Evolutionary conservation across 2,797 vertebrate genomes (phyloP).

Genomic region (Manis pentadactyla): DNA sequence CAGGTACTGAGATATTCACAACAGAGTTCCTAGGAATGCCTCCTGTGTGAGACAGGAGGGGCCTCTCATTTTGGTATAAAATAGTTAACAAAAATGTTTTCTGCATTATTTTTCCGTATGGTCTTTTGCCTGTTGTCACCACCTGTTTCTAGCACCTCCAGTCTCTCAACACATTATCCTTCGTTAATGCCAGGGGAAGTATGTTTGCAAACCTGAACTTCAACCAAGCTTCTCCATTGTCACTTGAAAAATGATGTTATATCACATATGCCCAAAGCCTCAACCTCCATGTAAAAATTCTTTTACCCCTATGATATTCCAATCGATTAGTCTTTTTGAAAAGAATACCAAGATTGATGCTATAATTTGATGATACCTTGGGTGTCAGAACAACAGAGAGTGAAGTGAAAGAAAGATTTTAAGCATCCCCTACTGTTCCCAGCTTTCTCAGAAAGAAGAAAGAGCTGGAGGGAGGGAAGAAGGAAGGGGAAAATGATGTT

Average conservation of each 20-base stretch:
- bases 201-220: neutral
- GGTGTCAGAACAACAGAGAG: neutral
- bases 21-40: neutral
- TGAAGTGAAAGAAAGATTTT: neutral
- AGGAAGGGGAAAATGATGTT: neutral
- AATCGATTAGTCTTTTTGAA: neutral
- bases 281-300: neutral
- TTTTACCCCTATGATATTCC: neutral
- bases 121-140: neutral
- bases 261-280: neutral
- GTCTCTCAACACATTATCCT: neutral
- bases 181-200: neutral
- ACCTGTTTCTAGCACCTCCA: neutral
- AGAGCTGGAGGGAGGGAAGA: neutral
- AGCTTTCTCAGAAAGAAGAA: neutral
- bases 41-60: neutral
- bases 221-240: neutral
- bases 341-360: neutral
- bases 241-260: neutral
- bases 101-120: neutral
- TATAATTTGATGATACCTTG: neutral
- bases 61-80: constrained; percentile 14
- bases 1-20: neutral
- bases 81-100: neutral
- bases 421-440: neutral